Evolutionary conservation across 2,113 vertebrate genomes (phyloP), one percentile per base, ranked within the genome.

Genomic region (Clarias batrachus): DNA sequence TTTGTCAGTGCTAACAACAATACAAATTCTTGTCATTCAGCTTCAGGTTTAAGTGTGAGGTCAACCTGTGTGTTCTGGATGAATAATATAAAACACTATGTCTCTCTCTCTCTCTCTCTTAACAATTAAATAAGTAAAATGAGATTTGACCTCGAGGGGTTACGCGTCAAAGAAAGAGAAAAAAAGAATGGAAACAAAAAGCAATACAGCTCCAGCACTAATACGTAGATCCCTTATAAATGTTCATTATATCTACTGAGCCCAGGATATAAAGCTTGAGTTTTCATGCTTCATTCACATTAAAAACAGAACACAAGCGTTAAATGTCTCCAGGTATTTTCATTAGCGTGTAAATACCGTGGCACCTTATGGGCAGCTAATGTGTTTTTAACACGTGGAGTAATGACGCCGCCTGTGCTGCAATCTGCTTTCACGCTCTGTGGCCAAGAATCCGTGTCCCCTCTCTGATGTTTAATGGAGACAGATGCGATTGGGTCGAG

Each of bases 361-460:
- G 60, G 79, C 62, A 91, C 86, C 87, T 87, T 88, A 87, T 83
- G 63, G 82, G 85, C 90, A 90, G 83, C 81, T 88, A 91, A 93
- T 93, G 87, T 65, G 87, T 86, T 93, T 92, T 88, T 87, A 92
- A 85, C 85, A 91, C 59, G 86, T 54, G 91, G 91, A 94, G 78
- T 94, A 93, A 92, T 90, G 81, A 90, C 89, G 82, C 90, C 82
- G 86, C 85, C 81, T 91, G 88, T 86, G 82, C 91, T 89, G 81
- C 60, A 92, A 91, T 93, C 90, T 93, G 78, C 52, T 91, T 86
- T 60, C 85, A 90, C 37, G 88, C 77, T 86, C 85, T 76, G 78
- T 83, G 65, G 76, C 83, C 87, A 83, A 57, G 54, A 83, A 79
- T 77, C 71, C 59, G 27, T 79, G 63, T 84, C 77, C 77, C 85